phyloP scores from a whole-genome alignment of 2,797 vertebrate genomes.

The Cirrhinus mrigala region DNA sequence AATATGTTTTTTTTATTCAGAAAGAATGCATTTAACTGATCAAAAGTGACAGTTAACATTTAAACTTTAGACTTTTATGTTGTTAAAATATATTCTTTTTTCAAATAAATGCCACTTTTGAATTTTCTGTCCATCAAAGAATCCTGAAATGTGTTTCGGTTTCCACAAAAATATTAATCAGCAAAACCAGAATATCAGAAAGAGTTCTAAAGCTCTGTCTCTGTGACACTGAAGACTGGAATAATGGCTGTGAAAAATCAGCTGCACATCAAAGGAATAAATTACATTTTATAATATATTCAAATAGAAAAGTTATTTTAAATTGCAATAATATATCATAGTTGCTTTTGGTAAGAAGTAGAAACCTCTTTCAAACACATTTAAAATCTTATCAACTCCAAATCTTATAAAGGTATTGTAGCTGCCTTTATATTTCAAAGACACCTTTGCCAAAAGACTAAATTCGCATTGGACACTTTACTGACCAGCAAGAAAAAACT shows the following conservation, averaged over 20 bases:
- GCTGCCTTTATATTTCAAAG: not conserved
- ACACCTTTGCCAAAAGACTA: not conserved
- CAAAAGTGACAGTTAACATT: not conserved
- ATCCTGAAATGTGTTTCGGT: not conserved
- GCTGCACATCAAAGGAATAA: not conserved
- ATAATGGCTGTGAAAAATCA: not conserved
- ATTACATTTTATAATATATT: not conserved
- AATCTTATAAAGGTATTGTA: not conserved
- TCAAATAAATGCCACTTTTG: not conserved
- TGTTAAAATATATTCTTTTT: not conserved
- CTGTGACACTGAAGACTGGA: not conserved
- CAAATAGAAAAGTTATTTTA: not conserved
- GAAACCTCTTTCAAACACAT: not conserved
- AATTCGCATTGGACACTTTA: not conserved
- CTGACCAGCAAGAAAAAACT: not conserved
- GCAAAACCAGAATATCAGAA: not conserved
- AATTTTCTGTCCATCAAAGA: not conserved
- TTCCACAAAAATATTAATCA: not conserved
- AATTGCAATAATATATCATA: not conserved
- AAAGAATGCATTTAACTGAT: not conserved
- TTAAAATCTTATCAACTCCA: not conserved
- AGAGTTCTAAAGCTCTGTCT: not conserved
- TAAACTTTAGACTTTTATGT: not conserved
- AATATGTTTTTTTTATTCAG: not conserved
- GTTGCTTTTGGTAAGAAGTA: not conserved